Evolutionary conservation across 2,113 vertebrate genomes (phyloP).

Genomic region (Psittacara wagleri): DNA sequence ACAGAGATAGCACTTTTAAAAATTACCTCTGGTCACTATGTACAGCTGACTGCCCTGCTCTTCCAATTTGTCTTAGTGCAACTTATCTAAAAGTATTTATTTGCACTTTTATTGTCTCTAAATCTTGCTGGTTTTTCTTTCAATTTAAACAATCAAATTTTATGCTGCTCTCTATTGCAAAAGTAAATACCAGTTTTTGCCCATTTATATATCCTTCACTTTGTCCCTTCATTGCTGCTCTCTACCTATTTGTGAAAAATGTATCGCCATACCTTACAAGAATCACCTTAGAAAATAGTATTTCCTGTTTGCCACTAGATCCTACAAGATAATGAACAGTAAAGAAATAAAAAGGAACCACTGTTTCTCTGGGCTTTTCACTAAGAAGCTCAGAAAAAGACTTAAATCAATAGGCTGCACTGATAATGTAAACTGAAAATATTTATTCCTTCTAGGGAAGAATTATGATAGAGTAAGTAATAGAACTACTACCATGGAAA

Average conservation of each 20-base stretch:
- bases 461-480: neutral
- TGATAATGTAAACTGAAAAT: neutral
- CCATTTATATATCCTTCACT: neutral
- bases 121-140: neutral
- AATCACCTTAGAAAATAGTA: neutral
- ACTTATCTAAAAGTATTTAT: neutral
- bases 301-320: rapidly evolving
- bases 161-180: neutral
- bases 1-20: neutral
- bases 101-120: neutral
- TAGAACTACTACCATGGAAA: neutral
- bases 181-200: neutral
- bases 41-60: neutral
- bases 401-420: neutral
- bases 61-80: neutral
- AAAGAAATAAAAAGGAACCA: neutral
- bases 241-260: neutral
- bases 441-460: neutral
- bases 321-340: neutral
- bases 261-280: neutral
- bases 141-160: neutral
- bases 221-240: neutral
- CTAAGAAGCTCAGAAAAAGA: neutral
- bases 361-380: neutral
- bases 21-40: neutral